Percentiles rank a stretch among this genome's conserved stretches.
Conservation (phyloP, 2,113 vertebrate species). For the Ellobius talpinus region DNA sequence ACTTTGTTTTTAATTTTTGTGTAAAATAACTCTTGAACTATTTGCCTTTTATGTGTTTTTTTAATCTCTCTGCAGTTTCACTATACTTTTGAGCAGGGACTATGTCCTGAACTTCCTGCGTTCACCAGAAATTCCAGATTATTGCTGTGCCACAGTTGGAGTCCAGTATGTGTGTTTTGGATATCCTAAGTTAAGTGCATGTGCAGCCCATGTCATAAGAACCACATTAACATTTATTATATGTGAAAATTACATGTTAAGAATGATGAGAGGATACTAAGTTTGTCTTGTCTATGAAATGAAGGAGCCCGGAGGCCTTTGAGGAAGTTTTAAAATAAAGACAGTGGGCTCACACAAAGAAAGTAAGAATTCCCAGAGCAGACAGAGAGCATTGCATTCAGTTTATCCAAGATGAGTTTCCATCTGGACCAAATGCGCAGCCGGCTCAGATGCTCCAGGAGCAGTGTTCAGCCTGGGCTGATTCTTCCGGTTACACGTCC, state of each 20-base stretch:
- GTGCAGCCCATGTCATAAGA: not conserved
- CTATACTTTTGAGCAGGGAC: not conserved
- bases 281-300: not conserved
- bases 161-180: not conserved
- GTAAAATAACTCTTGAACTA: slow-evolving; percentile 45
- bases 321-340: not conserved
- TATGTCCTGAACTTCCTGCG: not conserved
- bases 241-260: not conserved
- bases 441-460: not conserved
- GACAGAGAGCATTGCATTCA: not conserved
- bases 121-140: not conserved
- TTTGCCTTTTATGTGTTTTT: slow-evolving; percentile 19
- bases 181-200: not conserved
- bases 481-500: not conserved
- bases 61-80: not conserved
- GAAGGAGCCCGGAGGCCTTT: not conserved
- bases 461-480: not conserved
- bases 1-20: slow-evolving; percentile 17
- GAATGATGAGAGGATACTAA: not conserved
- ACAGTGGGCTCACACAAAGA: not conserved
- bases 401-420: not conserved
- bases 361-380: not conserved
- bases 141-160: not conserved
- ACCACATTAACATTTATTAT: not conserved
- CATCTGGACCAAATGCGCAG: not conserved